Evolutionary conservation across 1,140 invertebrate genomes (phyloP).

Genomic region (Drosophila azteca): DNA sequence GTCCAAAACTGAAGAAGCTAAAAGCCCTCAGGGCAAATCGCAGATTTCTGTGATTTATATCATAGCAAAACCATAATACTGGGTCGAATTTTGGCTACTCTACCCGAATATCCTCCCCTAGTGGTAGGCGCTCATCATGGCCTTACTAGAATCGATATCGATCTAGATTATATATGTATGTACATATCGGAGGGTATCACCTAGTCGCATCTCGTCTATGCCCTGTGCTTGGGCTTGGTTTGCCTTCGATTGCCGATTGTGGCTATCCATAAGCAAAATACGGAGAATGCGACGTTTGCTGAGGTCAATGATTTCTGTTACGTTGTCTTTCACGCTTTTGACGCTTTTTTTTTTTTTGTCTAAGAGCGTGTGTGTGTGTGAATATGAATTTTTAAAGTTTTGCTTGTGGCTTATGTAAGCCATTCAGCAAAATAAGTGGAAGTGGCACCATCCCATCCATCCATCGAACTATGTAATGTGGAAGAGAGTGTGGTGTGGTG

Average conservation of each 20-base stretch:
- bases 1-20: constrained; percentile 28
- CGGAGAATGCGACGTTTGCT: constrained; percentile 68
- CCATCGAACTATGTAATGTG: constrained; percentile 53
- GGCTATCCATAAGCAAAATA: constrained; percentile 68
- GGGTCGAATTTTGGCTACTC: constrained; percentile 27
- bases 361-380: constrained; percentile 25
- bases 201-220: no score
- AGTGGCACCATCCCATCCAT: constrained; percentile 27
- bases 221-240: constrained; percentile 6
- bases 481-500: constrained; percentile 8
- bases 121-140: no score
- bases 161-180: no score
- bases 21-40: constrained; percentile 38
- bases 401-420: constrained; percentile 66
- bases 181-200: no score
- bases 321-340: constrained; percentile 69
- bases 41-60: constrained; percentile 69
- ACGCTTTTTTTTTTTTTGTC: constrained; percentile 51
- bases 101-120: background rate
- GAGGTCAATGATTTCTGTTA: constrained; percentile 79
- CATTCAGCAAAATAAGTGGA: constrained; percentile 52
- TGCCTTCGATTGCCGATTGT: constrained; percentile 46
- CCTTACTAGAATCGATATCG: no score
- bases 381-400: constrained; percentile 71
- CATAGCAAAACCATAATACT: constrained; percentile 33